A percentile compares a stretch with the other conserved stretches of the same genome.
Conservation (phyloP, 2,113 vertebrate species). For the Ailurus styani region DNA sequence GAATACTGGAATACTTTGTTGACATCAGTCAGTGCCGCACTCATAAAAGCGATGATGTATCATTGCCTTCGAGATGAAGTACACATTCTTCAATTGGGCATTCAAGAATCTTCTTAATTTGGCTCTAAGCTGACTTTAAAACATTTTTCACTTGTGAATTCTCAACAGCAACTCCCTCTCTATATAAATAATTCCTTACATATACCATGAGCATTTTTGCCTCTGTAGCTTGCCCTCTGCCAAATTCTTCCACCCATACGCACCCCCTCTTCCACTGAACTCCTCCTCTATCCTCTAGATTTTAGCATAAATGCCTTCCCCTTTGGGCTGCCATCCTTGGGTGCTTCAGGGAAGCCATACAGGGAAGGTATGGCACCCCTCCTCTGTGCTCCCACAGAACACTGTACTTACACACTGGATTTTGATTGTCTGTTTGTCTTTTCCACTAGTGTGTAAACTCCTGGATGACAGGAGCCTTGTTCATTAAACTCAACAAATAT, state of each 20-base stretch:
- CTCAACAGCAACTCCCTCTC: neutral
- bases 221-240: neutral
- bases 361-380: neutral
- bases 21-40: neutral
- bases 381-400: neutral
- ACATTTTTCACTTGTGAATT: neutral
- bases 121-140: neutral
- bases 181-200: neutral
- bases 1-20: neutral
- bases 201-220: neutral
- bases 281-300: neutral
- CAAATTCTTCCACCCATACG: neutral
- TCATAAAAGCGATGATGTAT: neutral
- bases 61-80: neutral
- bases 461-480: neutral
- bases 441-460: neutral
- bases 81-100: neutral
- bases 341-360: neutral
- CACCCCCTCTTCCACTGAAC: neutral
- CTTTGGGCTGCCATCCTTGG: neutral
- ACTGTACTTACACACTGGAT: neutral
- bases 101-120: neutral
- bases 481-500: neutral
- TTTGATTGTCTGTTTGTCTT: neutral
- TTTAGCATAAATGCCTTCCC: neutral